These are phyloP conservation scores for Aphelocoma californica DNA, from an alignment of 2,797 vertebrate genomes.

Conservation along the genomic window DNA sequence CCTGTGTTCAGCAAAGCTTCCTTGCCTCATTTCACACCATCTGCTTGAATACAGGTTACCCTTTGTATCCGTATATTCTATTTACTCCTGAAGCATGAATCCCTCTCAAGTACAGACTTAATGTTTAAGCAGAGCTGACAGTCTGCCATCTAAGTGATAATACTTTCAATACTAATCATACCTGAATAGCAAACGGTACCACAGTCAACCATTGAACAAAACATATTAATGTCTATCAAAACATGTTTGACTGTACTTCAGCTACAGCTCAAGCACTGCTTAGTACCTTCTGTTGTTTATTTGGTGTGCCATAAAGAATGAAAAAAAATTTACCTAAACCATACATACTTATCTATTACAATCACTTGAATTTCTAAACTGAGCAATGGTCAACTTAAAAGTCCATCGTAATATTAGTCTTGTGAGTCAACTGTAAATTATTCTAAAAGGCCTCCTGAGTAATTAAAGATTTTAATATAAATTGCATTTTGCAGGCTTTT, in stretches of 20 bases:
- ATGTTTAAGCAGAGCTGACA: background rate
- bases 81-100: background rate
- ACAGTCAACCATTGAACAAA: background rate
- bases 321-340: background rate
- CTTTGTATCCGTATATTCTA: background rate
- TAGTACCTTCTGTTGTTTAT: background rate
- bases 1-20: background rate
- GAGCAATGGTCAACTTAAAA: background rate
- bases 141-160: background rate
- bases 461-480: background rate
- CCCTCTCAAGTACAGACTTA: background rate
- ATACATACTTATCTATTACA: background rate
- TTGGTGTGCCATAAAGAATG: background rate
- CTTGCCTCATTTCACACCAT: background rate
- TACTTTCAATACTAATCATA: background rate
- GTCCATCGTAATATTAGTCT: background rate
- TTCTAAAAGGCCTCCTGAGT: background rate
- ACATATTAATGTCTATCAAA: background rate
- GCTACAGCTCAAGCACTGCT: background rate
- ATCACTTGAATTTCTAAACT: background rate
- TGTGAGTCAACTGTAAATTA: background rate
- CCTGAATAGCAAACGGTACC: background rate
- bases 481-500: background rate
- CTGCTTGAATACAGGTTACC: background rate
- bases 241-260: background rate